A percentile compares a stretch with the other conserved stretches of the same genome.
Evolutionary conservation across 2,113 vertebrate genomes (phyloP).

Genomic region (Tricholaema leucomelas): DNA sequence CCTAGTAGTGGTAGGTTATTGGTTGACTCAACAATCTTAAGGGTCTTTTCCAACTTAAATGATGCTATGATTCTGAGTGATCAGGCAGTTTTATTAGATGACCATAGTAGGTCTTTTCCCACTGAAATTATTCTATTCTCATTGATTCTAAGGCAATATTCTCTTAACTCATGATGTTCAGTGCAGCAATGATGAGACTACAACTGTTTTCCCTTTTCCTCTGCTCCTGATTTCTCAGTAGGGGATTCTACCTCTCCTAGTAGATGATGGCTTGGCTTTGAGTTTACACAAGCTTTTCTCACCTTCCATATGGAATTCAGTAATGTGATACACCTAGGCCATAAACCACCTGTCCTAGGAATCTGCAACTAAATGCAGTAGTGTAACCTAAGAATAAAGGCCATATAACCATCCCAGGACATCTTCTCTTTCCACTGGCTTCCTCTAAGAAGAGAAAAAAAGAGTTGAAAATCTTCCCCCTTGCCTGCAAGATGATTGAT

Average conservation of each 20-base stretch:
- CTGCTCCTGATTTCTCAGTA: background rate
- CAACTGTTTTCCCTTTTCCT: background rate
- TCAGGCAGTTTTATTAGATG: background rate
- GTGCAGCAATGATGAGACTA: background rate
- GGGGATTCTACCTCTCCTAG: background rate
- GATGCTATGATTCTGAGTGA: background rate
- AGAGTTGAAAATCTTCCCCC: background rate
- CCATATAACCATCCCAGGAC: background rate
- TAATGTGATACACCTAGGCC: background rate
- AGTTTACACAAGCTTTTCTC: background rate
- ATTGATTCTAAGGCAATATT: background rate
- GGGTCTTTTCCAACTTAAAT: background rate
- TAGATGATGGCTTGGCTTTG: background rate
- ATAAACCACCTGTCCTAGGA: background rate
- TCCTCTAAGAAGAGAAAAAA: background rate
- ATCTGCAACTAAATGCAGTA: background rate
- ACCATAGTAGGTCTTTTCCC: background rate
- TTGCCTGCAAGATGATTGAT: background rate
- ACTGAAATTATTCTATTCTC: background rate
- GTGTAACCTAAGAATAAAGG: background rate
- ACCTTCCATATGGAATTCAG: background rate
- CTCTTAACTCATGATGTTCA: background rate
- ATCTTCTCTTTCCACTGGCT: background rate
- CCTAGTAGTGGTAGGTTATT: background rate
- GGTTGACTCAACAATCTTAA: background rate